Percentiles rank a stretch among this genome's conserved stretches.
phyloP scores from a whole-genome alignment of 2,888 invertebrate genomes.

The Cryptocheilus praepositus region DNA sequence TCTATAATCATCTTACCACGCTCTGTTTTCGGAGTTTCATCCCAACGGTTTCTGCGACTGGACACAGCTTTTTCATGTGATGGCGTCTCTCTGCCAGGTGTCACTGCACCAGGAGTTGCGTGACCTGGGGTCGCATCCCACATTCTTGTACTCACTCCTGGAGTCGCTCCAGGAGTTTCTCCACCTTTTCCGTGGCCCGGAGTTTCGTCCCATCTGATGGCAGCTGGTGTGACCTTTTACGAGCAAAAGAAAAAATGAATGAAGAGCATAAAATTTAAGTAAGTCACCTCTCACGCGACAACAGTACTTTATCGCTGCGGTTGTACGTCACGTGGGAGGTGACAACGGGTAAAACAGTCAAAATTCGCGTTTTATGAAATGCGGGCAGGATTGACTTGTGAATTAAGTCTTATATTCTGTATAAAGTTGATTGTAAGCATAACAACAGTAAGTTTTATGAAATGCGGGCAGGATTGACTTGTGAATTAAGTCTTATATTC shows the following conservation, averaged over 20 bases:
- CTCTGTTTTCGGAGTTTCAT: conserved; percentile 99
- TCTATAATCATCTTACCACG: conserved; percentile 77
- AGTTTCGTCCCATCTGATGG: conserved; percentile 95
- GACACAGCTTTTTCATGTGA: conserved; percentile 83
- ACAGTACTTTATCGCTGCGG: no score
- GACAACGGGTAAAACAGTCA: no score
- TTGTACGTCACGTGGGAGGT: no score
- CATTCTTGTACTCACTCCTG: conserved; percentile 89
- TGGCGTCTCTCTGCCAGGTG: conserved; percentile 90
- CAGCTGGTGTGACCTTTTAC: conserved; percentile 83
- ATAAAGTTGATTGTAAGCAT: no score
- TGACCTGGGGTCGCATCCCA: conserved; percentile 99
- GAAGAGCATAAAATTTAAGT: conserved; percentile 11
- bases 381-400: no score
- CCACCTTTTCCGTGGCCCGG: conserved; percentile 89
- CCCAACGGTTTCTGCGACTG: conserved; percentile 96
- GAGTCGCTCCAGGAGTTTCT: conserved; percentile 95
- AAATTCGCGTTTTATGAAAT: no score
- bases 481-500: no score
- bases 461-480: no score
- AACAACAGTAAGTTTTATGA: no score
- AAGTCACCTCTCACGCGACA: neutral
- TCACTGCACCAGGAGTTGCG: conserved; percentile 88
- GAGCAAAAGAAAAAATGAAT: conserved; percentile 29
- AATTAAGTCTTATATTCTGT: no score